Evolutionary conservation across 2,113 vertebrate genomes (phyloP), one percentile per base, ranked within the genome.

Genomic region (Trematomus loennbergii): DNA sequence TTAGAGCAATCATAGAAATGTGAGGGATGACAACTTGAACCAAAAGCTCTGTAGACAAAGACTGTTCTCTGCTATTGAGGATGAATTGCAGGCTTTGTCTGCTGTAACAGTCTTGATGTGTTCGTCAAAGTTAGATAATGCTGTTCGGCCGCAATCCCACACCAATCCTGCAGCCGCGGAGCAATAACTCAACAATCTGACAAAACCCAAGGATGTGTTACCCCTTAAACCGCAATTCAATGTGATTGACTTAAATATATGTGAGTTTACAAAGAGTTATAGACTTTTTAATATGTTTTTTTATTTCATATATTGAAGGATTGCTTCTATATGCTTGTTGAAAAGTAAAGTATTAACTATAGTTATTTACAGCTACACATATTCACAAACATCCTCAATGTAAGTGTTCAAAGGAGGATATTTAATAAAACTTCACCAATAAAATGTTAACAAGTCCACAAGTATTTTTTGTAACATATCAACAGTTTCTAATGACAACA

Each of bases 71-170:
- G 81, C 85, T 76, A 43, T 18, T 54, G 52, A 54, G 50, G 22
- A 81, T 91, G 83, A 93, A 91, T 85, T 53, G 70, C 20, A 16
- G 70, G 40, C 90, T 91, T 92, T 94, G 93, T 94, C 70, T 83
- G 71, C 54, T 77, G 62, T 65, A 78, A 87, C 82, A 80, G 66
- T 73, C 55, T 29, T 22, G 62, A 68, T 78, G 85, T 79, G 82
- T 88, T 52, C 65, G 46, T 57, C 69, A 81, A 45, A 46, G 72
- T 71, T 82, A 33, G 46, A 46, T 79, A 67, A 85, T 78, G 77
- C 57, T 58, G 53, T 75, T 63, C 20, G 59, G 57, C 78, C 73
- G 81, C 54, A 81, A 36, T 75, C 57, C 59, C 49, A 58, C 16
- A 76, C 4, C 13, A 36, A 50, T 64, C 17, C 33, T 46, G 52